Conservation (phyloP, 2,113 vertebrate genomes). For the Psophia crepitans region DNA sequence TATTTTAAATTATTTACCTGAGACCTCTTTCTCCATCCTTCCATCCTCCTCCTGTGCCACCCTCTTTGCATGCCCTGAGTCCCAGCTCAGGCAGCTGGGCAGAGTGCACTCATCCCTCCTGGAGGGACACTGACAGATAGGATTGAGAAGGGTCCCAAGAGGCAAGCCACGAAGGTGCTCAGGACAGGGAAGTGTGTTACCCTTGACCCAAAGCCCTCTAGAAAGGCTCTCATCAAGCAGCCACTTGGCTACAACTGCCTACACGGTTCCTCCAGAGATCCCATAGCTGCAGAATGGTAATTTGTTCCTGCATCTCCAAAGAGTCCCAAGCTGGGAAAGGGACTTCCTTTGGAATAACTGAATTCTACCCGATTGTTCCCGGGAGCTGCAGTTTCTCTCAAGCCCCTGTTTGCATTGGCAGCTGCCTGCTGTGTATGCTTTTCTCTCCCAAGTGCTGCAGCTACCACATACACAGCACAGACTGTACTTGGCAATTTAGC, state of each 20-base stretch:
- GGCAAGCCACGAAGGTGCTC: fast-evolving
- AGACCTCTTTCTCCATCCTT: not conserved
- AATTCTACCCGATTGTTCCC: not conserved
- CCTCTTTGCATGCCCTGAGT: fast-evolving
- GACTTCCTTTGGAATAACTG: not conserved
- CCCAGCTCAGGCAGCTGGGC: not conserved
- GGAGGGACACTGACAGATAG: not conserved
- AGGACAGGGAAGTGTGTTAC: not conserved
- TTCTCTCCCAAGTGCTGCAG: not conserved
- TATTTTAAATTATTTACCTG: not conserved
- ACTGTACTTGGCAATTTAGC: not conserved
- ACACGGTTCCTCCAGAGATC: not conserved
- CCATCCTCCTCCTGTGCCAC: not conserved
- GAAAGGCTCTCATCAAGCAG: not conserved
- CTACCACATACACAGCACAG: not conserved
- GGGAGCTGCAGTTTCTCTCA: not conserved
- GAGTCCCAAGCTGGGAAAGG: not conserved
- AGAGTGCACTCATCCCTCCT: not conserved
- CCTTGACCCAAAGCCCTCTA: not conserved
- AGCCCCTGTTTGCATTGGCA: not conserved
- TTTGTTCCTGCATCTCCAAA: not conserved
- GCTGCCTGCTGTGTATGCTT: not conserved
- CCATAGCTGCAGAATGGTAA: not conserved
- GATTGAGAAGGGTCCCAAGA: not conserved
- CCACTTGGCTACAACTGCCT: not conserved